phyloP scores from a whole-genome alignment of 2,797 vertebrate genomes.

The Lagorchestes hirsutus region DNA sequence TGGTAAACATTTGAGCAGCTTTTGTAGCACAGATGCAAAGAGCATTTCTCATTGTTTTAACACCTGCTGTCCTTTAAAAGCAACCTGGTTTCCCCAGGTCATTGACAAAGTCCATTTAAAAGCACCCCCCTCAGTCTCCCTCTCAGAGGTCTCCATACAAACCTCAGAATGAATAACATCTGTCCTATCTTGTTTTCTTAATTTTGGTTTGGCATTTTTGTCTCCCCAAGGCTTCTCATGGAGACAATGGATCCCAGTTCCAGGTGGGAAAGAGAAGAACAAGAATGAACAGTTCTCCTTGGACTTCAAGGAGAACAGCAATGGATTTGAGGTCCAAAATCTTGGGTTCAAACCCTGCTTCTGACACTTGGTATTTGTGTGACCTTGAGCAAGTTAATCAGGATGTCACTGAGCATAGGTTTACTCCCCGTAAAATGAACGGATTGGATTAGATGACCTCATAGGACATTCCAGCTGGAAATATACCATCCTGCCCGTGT shows the following conservation, averaged over 20 bases:
- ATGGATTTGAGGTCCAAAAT: not conserved
- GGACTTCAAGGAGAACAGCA: not conserved
- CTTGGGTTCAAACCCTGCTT: not conserved
- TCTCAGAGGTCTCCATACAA: conserved; percentile 59
- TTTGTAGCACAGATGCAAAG: conserved; percentile 85
- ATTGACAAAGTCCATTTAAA: conserved; percentile 82
- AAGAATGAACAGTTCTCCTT: conserved; percentile 57
- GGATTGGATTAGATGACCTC: not conserved
- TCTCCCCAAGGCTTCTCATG: conserved; percentile 76
- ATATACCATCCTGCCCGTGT: not conserved
- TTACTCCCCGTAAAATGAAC: not conserved
- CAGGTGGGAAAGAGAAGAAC: conserved; percentile 66
- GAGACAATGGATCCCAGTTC: conserved; percentile 79
- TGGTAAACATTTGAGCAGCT: conserved; percentile 81
- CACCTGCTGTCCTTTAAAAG: conserved; percentile 86
- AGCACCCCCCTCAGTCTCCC: conserved; percentile 56
- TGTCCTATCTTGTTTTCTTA: conserved; percentile 63
- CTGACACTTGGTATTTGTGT: not conserved
- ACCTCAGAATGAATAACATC: conserved; percentile 74
- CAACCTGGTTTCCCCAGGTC: conserved; percentile 68
- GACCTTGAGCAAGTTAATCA: not conserved
- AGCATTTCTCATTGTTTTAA: conserved; percentile 86
- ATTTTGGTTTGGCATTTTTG: conserved; percentile 61
- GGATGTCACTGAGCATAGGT: not conserved
- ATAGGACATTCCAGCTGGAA: not conserved